Conservation (phyloP, 2,797 vertebrate species). For the Eurystomus glaucurus region DNA sequence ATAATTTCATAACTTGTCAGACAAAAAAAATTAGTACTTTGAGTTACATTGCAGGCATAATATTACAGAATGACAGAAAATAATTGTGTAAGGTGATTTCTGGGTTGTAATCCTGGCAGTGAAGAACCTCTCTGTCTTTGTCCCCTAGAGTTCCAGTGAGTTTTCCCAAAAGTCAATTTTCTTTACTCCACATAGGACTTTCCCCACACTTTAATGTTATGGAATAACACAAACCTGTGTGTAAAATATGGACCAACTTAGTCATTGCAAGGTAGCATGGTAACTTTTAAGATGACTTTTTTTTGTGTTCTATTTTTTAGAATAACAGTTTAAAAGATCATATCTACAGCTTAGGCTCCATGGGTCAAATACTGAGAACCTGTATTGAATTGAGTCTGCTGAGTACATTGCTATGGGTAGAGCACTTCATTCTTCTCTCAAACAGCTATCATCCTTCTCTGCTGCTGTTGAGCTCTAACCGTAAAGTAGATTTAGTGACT, state of each 20-base stretch:
- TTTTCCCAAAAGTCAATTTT: background rate
- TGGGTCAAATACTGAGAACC: background rate
- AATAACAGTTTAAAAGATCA: background rate
- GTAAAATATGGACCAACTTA: background rate
- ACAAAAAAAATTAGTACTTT: background rate
- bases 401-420: background rate
- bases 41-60: background rate
- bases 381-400: background rate
- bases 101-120: background rate
- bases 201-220: background rate
- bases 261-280: background rate
- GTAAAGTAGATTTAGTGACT: background rate
- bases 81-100: background rate
- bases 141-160: background rate
- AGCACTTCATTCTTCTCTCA: background rate
- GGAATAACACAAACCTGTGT: background rate
- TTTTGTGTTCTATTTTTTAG: background rate
- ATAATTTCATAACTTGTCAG: background rate
- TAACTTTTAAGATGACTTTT: background rate
- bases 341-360: background rate
- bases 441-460: background rate
- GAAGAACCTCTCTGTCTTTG: background rate
- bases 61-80: background rate
- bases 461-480: background rate
- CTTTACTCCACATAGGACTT: background rate